A percentile compares a stretch with the other conserved stretches of the same genome.
phyloP scores from a whole-genome alignment of 2,113 vertebrate genomes.

The Laterallus jamaicensis region DNA sequence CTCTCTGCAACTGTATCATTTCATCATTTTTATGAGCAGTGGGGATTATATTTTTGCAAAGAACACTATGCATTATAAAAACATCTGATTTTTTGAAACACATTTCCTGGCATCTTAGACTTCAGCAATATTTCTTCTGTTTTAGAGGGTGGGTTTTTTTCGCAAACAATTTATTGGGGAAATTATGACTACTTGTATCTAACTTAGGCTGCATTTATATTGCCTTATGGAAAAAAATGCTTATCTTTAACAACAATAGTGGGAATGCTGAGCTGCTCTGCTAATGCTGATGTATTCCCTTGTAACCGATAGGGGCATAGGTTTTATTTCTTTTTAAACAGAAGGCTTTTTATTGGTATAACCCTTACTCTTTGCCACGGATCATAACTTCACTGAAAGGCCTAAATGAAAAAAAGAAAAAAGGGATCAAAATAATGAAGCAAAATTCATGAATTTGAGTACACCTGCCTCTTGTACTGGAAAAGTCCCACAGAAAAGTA shows the following conservation, averaged over 20 bases:
- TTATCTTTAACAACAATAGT: neutral
- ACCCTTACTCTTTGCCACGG: neutral
- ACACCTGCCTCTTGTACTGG: neutral
- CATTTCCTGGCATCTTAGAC: slow-evolving; percentile 7
- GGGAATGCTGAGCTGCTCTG: neutral
- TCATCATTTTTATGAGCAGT: slow-evolving; percentile 60
- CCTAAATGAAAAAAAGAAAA: neutral
- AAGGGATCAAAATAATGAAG: neutral
- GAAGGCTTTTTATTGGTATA: slow-evolving; percentile 14
- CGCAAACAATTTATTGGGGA: neutral
- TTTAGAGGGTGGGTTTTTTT: neutral
- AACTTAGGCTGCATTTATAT: neutral
- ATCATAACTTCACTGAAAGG: slow-evolving; percentile 19
- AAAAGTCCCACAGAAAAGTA: neutral
- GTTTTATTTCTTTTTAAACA: neutral
- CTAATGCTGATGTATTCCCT: neutral
- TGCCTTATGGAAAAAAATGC: neutral
- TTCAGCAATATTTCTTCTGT: slow-evolving; percentile 11
- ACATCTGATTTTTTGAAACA: slow-evolving; percentile 51
- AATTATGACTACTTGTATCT: neutral
- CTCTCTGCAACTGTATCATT: slow-evolving; percentile 49
- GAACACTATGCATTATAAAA: slow-evolving; percentile 51
- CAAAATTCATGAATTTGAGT: neutral
- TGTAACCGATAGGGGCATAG: neutral
- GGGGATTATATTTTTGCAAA: slow-evolving; percentile 34